Evolutionary conservation across 2,888 invertebrate genomes (phyloP), one percentile per base, ranked within the genome.

Genomic region (Scaptomyza caliginosa): DNA sequence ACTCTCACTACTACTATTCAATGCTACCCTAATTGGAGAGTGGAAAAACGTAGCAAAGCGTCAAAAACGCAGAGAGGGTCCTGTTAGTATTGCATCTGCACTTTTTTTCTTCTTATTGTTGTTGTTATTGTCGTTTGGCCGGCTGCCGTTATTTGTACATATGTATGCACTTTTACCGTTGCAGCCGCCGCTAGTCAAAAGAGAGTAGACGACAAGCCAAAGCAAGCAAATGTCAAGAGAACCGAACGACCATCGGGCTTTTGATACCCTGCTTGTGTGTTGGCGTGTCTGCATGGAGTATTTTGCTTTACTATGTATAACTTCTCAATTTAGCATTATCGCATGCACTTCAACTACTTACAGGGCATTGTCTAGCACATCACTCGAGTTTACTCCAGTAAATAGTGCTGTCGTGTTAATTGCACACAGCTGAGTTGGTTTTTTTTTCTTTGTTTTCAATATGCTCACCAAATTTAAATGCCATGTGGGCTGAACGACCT

Each of bases 131-230:
- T 26, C 13, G 17, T 34, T 45, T 45, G 45, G 34, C 75, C 87
- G 78, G 82, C 82, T 86, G 86, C 68, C 87, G 67, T 77, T 83
- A 73, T 87, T 84, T 78, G 87, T 67, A 71, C 52, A 34, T 34
- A 34, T 85, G 83, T 34, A 34, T 85, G 83, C 83, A 83, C 78
- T 83, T 77, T 79, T 74, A 81, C 85, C 87, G 85, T 72, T 86
- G 66, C 60, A 69, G 71, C 54, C 63, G 72, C 69, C 40, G 55
- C 38, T 38, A 17, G 19, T 19, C 2, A 19, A 32, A n/a, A 19
- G 30, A 19, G 16, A 17, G 21, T 17, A 16, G 10, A 46, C 54
- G 54, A 38, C 46, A 50, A 51, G 39, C 7, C 74, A 67, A 46
- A 55, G 26, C 54, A 58, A 58, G 48, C 59, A 39, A 28, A 45